These are phyloP conservation scores for Lates calcarifer DNA, from an alignment of 2,113 vertebrate species.

Conservation along the genomic window DNA sequence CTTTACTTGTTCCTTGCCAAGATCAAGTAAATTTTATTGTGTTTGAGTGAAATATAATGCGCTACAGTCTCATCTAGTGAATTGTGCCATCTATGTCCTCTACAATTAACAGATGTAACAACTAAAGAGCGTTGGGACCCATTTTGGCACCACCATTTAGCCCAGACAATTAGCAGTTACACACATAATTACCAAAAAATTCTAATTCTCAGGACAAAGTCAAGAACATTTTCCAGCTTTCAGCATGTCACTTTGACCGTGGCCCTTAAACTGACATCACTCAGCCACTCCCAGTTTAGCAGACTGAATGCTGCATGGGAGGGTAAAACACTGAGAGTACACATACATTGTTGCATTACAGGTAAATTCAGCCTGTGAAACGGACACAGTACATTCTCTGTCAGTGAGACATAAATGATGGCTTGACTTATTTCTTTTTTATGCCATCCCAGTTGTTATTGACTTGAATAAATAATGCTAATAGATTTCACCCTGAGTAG, in stretches of 20 bases:
- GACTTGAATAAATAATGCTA: constrained; percentile 78
- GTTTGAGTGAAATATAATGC: constrained; percentile 79
- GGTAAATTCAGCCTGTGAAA: constrained; percentile 56
- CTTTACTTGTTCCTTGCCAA: constrained; percentile 65
- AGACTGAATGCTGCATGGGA: constrained; percentile 32
- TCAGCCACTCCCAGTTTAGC: constrained; percentile 36
- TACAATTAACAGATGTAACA: constrained; percentile 78
- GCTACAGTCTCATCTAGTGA: constrained; percentile 70
- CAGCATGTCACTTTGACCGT: constrained; percentile 75
- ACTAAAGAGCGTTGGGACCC: constrained; percentile 56
- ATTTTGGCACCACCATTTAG: constrained; percentile 74
- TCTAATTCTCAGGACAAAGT: constrained; percentile 69
- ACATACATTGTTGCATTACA: constrained; percentile 29
- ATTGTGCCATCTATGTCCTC: constrained; percentile 75
- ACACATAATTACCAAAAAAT: constrained; percentile 77
- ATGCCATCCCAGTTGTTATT: constrained; percentile 70
- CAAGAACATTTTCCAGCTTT: constrained; percentile 72
- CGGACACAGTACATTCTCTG: constrained; percentile 50
- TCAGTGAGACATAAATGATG: constrained; percentile 64
- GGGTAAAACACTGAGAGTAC: constrained; percentile 32
- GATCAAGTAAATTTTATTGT: constrained; percentile 74
- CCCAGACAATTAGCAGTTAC: constrained; percentile 78
- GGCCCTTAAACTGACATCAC: constrained; percentile 52
- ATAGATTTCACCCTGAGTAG: constrained; percentile 79
- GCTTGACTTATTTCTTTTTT: constrained; percentile 71